Evolutionary conservation across 2,888 invertebrate genomes (phyloP).

Genomic region (Anaspis maculata): DNA sequence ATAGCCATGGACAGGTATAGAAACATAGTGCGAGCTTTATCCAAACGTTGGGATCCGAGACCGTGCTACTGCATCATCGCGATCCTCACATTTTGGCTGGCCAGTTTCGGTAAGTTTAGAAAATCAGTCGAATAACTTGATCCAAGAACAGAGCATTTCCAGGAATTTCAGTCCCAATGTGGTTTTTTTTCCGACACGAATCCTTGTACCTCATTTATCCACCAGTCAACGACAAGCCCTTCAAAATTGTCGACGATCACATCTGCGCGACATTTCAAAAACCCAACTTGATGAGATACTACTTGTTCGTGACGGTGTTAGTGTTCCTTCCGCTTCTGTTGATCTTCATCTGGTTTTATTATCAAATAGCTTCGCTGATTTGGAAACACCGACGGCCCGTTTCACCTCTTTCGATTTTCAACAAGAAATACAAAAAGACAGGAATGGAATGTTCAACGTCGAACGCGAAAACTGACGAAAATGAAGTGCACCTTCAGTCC

Average conservation of each 20-base stretch:
- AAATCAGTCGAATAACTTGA: no score
- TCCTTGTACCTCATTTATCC: constrained; percentile 13
- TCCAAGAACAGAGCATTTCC: no score
- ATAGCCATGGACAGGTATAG: constrained; percentile 51
- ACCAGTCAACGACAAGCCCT: constrained; percentile 23
- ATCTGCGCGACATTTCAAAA: constrained; percentile 28
- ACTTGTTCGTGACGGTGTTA: constrained; percentile 29
- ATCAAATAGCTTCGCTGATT: constrained; percentile 44
- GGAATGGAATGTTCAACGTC: constrained; percentile 23
- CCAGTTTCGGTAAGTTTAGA: constrained; percentile 33
- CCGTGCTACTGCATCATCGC: constrained; percentile 32
- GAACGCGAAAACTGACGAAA: constrained; percentile 20
- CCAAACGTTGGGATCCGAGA: constrained; percentile 43
- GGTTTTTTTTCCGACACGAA: constrained; percentile 30
- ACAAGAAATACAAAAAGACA: constrained; percentile 16
- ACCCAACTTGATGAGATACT: constrained; percentile 25
- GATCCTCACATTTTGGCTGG: constrained; percentile 37
- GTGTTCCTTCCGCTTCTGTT: constrained; percentile 45
- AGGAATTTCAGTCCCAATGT: constrained; percentile 43
- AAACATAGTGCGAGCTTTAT: constrained; percentile 42
- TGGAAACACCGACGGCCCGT: constrained; percentile 43
- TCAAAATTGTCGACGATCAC: constrained; percentile 23
- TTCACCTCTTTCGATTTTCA: constrained; percentile 12
- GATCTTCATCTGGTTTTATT: constrained; percentile 46
- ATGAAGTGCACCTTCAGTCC: constrained; percentile 7